Base-by-base conservation (phyloP, 2,888 invertebrate species). In the Trichogramma dendrolimi region DNA sequence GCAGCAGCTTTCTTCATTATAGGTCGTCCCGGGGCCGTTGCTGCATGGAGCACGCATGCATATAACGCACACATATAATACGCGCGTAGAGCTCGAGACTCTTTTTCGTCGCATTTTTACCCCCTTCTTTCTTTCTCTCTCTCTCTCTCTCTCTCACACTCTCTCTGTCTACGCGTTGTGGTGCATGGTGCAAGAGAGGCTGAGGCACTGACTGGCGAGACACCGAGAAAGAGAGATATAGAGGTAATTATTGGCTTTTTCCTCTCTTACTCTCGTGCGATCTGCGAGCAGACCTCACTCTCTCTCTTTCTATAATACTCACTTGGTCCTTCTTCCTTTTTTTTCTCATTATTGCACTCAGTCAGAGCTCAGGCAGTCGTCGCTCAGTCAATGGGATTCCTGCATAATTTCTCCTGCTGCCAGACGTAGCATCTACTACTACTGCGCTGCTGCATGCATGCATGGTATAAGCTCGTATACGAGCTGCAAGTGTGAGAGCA, bases 361-460 rank as follows among this genome's bases (percentile, higher is more conserved):
- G 44, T 11, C 41, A 27, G 27, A 27, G 27, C 27, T 27, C 27
- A 27, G 27, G 27, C 27, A 27, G 27, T 27, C 27, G 27, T 27
- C 27, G 27, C 27, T 27, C 27, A 41, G 14, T 58, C 64, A 58
- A 61, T 64, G 58, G 38, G 38, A 61, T 61, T 64, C 58, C 61
- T 58, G 61, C 52, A 64, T 64, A 61, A 64, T 64, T 55, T 48
- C 56, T 42, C 7, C 8, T 8, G 46, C n/a, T 8, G 46, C 46
- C n/a, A 10, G n/a, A 46, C n/a, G n/a, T 46, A 8, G 8, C 46
- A 10, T 10, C 46, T 46, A 46, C n/a, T 10, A 10, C 8, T 8
- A n/a, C 46, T n/a, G n/a, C 46, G n/a, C 46, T 46, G 46, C n/a
- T 46, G 8, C n/a, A 10, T 46, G 10, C n/a, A 2, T 3, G 10